A percentile compares a stretch with the other conserved stretches of the same genome.
phyloP scores from a whole-genome alignment of 2,113 vertebrate genomes.

The Percopsis transmontana region DNA sequence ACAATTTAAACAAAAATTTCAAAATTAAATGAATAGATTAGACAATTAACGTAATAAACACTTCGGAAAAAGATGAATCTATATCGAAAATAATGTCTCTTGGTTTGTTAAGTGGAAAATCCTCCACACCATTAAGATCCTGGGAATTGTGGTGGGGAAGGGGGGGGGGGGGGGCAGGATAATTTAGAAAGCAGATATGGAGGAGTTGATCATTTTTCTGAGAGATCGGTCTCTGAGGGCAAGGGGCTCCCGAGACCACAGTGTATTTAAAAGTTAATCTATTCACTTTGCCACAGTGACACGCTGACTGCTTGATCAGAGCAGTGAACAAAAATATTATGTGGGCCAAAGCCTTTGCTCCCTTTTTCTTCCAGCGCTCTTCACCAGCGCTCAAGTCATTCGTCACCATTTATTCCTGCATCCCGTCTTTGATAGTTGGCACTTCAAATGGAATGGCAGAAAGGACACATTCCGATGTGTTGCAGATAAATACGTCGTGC shows the following conservation, averaged over 20 bases:
- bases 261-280: slow-evolving; percentile 81
- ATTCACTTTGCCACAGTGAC: slow-evolving; percentile 81
- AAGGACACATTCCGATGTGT: slow-evolving; percentile 69
- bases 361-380: slow-evolving; percentile 65
- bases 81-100: slow-evolving; percentile 38
- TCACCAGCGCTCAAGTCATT: slow-evolving; percentile 62
- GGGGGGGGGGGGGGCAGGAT: neutral
- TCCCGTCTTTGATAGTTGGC: slow-evolving; percentile 76
- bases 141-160: slow-evolving; percentile 36
- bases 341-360: slow-evolving; percentile 74
- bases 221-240: slow-evolving; percentile 65
- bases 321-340: slow-evolving; percentile 72
- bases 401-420: slow-evolving; percentile 71
- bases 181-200: slow-evolving; percentile 50
- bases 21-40: slow-evolving; percentile 40
- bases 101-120: slow-evolving; percentile 36
- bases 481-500: slow-evolving; percentile 64
- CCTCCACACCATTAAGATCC: slow-evolving; percentile 48
- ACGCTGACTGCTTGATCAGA: slow-evolving; percentile 76
- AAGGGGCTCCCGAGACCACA: slow-evolving; percentile 65
- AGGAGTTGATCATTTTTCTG: slow-evolving; percentile 68
- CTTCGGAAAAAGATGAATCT: too few species aligned
- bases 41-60: too few species aligned
- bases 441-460: slow-evolving; percentile 75
- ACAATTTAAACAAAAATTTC: slow-evolving; percentile 54